Evolutionary conservation across 2,113 vertebrate genomes (phyloP).

Genomic region (Phrynosoma blainvillii): DNA sequence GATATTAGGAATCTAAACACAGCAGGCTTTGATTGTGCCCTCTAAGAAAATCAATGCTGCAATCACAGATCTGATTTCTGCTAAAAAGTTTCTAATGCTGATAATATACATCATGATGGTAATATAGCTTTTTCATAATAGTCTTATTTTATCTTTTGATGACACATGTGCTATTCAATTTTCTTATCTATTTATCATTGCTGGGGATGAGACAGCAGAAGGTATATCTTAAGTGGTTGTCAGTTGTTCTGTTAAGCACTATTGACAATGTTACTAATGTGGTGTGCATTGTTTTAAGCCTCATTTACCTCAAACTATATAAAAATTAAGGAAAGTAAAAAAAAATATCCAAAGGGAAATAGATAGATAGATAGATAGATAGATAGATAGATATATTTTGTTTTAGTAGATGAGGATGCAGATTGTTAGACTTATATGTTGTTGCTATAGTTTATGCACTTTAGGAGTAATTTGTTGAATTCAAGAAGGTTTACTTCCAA

Average conservation of each 20-base stretch:
- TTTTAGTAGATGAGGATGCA: too few relatives aligned
- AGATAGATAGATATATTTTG: too few relatives aligned
- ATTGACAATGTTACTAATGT: neutral
- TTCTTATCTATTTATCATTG: neutral
- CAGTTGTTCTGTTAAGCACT: constrained; percentile 26
- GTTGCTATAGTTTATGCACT: neutral
- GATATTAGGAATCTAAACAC: constrained; percentile 9
- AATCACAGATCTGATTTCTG: constrained; percentile 10
- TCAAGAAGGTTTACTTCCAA: neutral
- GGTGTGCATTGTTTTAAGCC: neutral
- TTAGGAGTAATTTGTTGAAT: neutral
- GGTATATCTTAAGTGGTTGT: constrained; percentile 5
- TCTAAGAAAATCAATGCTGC: constrained; percentile 3
- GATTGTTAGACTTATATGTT: neutral
- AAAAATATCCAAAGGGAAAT: neutral
- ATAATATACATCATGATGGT: neutral
- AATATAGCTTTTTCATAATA: neutral
- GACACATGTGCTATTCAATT: constrained; percentile 4
- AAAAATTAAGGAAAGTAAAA: neutral
- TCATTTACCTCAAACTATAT: neutral
- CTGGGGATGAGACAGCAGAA: neutral
- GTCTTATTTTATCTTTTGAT: constrained; percentile 10
- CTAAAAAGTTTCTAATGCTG: neutral
- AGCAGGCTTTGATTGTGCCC: constrained; percentile 27
- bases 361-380: too few relatives aligned